Evolutionary conservation across 2,797 vertebrate genomes (phyloP), one percentile per base, ranked within the genome.

Genomic region (Oreochromis mossambicus): DNA sequence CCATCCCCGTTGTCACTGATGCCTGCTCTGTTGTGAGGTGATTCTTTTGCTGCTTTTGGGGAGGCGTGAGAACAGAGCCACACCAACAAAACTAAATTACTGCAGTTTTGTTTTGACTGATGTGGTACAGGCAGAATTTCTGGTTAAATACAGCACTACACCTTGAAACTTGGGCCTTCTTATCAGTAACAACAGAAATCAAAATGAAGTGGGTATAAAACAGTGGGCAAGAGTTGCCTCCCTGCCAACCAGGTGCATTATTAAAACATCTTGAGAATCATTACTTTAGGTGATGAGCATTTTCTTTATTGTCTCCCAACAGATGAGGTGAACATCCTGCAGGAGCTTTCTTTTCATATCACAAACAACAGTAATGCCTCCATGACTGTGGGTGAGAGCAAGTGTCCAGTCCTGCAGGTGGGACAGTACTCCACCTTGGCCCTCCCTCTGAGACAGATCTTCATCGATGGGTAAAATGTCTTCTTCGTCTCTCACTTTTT

Each of bases 381-480:
- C 13, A 70, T 97, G 43, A 81, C 91, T 3, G 77, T 93, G 6
- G 96, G 95, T 8, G 94, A 92, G 32, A 55, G 86, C 75, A 88
- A 87, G 79, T 98, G 97, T 94, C 96, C 94, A 3, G 58, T 95
- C 5, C 92, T 98, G 8, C 95, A 96, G 84, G 87, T 98, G 1
- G 97, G 97, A 38, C 97, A 97, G 89, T 98, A 98, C 2, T 96
- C 97, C 2, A 97, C 97, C 7, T 93, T 98, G 88, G 94, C 92
- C 83, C 89, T 97, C 11, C 95, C 97, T 13, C 91, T 97, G 2
- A 93, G 21, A n/a, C 92, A 94, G 68, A 93, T 96, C 1, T 97
- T 98, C 91, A 91, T 94, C 36, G 92, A 96, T 70, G 95, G 96
- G 98, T 98, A 90, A 1, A 6, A 5, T 29, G 83, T 54, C 12